Conservation (phyloP, 2,797 vertebrate species). For the Tragelaphus eurycerus region DNA sequence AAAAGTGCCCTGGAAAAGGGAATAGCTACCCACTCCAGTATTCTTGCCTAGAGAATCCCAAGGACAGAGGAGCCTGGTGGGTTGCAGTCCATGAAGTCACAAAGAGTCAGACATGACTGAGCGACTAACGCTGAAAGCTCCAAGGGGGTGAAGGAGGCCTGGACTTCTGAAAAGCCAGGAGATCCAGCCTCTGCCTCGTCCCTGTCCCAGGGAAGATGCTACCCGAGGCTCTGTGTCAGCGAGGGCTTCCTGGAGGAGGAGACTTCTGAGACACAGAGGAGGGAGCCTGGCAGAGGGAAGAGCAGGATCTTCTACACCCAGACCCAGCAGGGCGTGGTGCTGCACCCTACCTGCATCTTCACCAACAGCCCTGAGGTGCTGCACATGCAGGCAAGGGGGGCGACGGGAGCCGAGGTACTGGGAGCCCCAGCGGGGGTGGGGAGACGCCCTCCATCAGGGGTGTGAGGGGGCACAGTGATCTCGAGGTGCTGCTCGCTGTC, state of each 20-base stretch:
- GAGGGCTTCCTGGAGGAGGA: background rate
- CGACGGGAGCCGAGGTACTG: background rate
- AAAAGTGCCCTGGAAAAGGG: background rate
- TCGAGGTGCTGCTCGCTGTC: rapidly evolving
- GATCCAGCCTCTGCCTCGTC: background rate
- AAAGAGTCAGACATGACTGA: background rate
- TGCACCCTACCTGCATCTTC: slow-evolving; percentile 93
- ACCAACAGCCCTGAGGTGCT: slow-evolving; percentile 88
- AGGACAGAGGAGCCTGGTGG: background rate
- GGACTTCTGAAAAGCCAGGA: background rate
- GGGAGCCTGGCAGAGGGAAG: rapidly evolving
- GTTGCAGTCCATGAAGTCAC: background rate
- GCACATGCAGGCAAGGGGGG: slow-evolving; percentile 63
- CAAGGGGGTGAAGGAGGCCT: background rate
- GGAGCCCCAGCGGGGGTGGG: rapidly evolving
- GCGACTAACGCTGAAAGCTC: background rate
- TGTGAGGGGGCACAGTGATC: background rate
- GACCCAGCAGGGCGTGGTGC: slow-evolving; percentile 90
- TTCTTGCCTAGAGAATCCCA: background rate
- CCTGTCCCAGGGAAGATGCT: slow-evolving; percentile 89
- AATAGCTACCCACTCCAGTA: background rate
- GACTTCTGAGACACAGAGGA: background rate
- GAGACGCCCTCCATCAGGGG: background rate
- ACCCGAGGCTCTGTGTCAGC: slow-evolving; percentile 83
- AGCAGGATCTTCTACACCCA: slow-evolving; percentile 91